A percentile compares a stretch with the other conserved stretches of the same genome.
Conservation (phyloP, 2,888 invertebrate species). For the Lingula anatina region DNA sequence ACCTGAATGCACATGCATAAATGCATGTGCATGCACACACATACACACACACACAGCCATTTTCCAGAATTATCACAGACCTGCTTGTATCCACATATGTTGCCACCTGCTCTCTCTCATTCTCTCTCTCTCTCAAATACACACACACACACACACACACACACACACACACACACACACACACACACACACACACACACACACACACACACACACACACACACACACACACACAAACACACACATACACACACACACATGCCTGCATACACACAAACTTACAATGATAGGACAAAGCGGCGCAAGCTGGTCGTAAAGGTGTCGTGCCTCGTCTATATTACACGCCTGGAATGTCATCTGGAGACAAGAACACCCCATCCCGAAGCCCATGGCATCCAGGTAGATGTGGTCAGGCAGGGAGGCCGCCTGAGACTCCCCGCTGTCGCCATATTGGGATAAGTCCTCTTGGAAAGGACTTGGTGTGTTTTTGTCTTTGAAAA, state of each 20-base stretch:
- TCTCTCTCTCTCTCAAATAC: conserved; percentile 1
- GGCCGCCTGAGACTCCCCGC: conserved; percentile 58
- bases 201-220: conserved; percentile 5
- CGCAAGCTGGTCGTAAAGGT: conserved; percentile 93
- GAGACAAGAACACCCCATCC: conserved; percentile 97
- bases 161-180: not conserved
- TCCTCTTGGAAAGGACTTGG: conserved; percentile 62
- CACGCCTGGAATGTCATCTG: conserved; percentile 88
- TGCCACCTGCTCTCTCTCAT: not conserved
- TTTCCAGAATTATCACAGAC: conserved; percentile 1
- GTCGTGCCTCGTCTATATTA: conserved; percentile 91
- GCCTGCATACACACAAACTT: conserved; percentile 23
- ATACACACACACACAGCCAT: conserved; percentile 1
- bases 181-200: conserved; percentile 3
- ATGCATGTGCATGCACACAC: conserved; percentile 3
- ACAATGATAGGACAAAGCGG: conserved; percentile 96
- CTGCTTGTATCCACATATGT: not conserved
- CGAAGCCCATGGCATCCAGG: conserved; percentile 99
- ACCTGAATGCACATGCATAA: no score
- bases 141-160: conserved; percentile 3
- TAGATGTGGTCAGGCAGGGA: conserved; percentile 88
- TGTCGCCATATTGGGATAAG: conserved; percentile 58
- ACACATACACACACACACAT: conserved; percentile 1
- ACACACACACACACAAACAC: no score
- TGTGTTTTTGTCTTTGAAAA: conserved; percentile 84